Conservation (phyloP, 2,797 vertebrate species). For the Diplodus puntazzo region DNA sequence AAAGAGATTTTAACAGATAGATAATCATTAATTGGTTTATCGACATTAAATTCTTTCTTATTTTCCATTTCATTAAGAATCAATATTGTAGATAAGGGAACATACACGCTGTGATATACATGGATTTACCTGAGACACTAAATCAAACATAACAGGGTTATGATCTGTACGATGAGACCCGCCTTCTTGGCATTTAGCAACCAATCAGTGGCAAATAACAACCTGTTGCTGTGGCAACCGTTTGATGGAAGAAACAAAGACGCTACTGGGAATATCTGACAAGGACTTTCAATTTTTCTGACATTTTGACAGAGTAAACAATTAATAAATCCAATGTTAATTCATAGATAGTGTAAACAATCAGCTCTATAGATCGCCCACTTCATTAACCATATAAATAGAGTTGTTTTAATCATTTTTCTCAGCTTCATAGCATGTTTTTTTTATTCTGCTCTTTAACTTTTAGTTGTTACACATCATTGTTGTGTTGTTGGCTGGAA, state of each 20-base stretch:
- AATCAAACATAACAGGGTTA: neutral
- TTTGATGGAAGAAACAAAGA: neutral
- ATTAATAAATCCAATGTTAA: neutral
- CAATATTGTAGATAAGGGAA: no score
- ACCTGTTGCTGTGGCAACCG: neutral
- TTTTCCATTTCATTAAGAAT: no score
- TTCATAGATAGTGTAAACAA: neutral
- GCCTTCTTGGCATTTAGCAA: neutral
- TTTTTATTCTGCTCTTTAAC: no score
- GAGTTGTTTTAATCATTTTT: no score
- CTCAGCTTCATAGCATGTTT: no score
- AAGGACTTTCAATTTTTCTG: neutral
- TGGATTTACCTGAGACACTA: neutral
- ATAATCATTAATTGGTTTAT: no score
- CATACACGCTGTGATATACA: neutral
- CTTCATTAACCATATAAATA: neutral
- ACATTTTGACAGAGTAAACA: neutral
- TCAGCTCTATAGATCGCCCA: neutral
- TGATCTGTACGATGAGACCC: neutral
- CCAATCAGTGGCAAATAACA: neutral
- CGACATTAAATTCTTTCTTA: no score
- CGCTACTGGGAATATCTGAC: neutral
- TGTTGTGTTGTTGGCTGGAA: no score
- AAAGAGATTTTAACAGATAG: no score
- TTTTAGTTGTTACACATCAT: no score